Base-by-base conservation (phyloP, 2,113 vertebrate species). In the Machaerirhynchus nigripectus region DNA sequence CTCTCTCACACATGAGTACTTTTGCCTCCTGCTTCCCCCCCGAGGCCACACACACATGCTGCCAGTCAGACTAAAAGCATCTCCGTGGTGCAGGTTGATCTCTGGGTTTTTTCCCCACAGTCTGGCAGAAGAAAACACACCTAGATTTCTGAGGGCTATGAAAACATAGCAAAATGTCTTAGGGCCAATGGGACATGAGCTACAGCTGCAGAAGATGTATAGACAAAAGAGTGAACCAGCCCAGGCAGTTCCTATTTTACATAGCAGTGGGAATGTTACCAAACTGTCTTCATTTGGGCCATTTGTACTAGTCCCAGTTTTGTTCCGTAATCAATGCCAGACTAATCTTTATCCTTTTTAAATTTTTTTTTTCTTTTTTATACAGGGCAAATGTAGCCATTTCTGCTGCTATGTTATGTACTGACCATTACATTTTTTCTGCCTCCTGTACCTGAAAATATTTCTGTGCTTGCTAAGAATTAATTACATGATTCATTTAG, bases 1-100 rank as follows among this genome's bases (percentile, higher is more conserved):
- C 31, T n/a, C n/a, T 74, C 47, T 87, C 24, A 30, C 30, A n/a
- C 1, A 1, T 0, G 0, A 93, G 19, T 7, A 4, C 52, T 71
- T 89, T 64, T 65, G 27, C 53, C 24, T 85, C 57, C 75, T 64
- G 40, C 55, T 79, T 87, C 33, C 33, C 30, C 39, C 47, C 42
- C 0, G 1, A 84, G 47, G 74, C 59, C 68, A 46, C 28, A 23
- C 1, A 5, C 1, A 4, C 37, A 19, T 1, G 3, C 64, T 78
- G 56, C 30, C 2, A 8, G 16, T 81, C 5, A 1, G 22, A 61
- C 28, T 53, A 30, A 86, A 79, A 86, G 7, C 63, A 46, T 65
- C 50, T 22, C 47, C 26, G 0, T 31, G 35, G 15, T 67, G 21
- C 30, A 67, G 35, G 10, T 30, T 42, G n/a, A 19, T 42, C 33